Percentiles rank a stretch among this genome's conserved stretches.
Conservation (phyloP, 2,113 vertebrate species). For the Xenopus laevis region DNA sequence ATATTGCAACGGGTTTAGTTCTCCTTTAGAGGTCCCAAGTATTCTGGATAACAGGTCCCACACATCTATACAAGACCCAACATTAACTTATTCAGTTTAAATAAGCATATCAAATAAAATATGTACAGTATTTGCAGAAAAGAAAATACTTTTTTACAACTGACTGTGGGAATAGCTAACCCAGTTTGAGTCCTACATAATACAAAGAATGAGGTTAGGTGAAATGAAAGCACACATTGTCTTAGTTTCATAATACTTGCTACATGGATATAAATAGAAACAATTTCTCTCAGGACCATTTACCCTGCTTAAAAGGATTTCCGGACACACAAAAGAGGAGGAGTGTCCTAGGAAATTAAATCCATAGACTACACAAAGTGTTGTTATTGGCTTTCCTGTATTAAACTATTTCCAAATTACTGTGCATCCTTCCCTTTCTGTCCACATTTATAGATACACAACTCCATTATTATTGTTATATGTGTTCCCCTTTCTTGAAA, state of each 20-base stretch:
- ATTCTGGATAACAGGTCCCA: no score
- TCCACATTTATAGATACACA: slow-evolving; percentile 29
- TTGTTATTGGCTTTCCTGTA: slow-evolving; percentile 34
- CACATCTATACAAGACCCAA: no score
- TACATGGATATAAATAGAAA: slow-evolving; percentile 12
- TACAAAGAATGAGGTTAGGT: no score
- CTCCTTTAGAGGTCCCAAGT: no score
- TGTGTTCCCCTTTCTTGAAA: slow-evolving; percentile 4
- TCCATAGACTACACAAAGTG: slow-evolving; percentile 21
- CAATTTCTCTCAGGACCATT: slow-evolving; percentile 22
- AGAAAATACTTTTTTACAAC: no score
- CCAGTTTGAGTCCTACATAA: no score
- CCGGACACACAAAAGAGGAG: slow-evolving; percentile 33
- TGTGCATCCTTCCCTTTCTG: slow-evolving; percentile 28
- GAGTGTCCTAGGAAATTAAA: slow-evolving; percentile 37
- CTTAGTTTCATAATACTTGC: not conserved
- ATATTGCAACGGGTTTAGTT: no score
- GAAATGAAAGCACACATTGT: no score
- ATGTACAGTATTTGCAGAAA: no score
- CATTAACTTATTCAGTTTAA: no score
- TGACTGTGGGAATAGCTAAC: no score
- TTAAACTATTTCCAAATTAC: slow-evolving; percentile 23
- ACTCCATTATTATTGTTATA: not conserved
- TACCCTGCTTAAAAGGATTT: slow-evolving; percentile 39
- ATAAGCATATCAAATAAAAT: no score